Conservation (phyloP, 2,113 vertebrate genomes). For the Xiphophorus hellerii region DNA sequence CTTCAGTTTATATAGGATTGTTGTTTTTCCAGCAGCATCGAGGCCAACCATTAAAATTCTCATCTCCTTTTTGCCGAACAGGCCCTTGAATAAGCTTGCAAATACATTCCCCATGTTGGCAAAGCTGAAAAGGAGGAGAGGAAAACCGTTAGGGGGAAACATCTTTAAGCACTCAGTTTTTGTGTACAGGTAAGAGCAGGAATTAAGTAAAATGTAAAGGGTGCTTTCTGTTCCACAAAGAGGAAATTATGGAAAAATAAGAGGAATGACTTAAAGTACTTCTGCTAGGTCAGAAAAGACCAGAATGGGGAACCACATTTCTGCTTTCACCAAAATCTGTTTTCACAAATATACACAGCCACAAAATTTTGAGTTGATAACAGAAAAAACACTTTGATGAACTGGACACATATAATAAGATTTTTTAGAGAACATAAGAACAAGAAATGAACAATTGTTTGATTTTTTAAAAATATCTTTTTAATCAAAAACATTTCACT, state of each 20-base stretch:
- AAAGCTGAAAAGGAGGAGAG: conserved; percentile 45
- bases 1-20: conserved; percentile 90
- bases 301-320: background rate
- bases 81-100: conserved; percentile 82
- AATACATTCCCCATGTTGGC: conserved; percentile 87
- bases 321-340: background rate
- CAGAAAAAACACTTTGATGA: background rate
- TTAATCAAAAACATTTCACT: background rate
- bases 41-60: conserved; percentile 90
- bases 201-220: background rate
- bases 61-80: conserved; percentile 89
- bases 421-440: no score
- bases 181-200: background rate
- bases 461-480: no score
- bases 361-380: background rate
- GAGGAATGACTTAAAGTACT: background rate
- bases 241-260: background rate
- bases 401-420: background rate
- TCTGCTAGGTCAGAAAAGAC: background rate
- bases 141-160: background rate
- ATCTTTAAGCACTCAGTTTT: no score
- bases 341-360: no score
- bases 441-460: background rate
- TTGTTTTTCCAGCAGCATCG: conserved; percentile 89
- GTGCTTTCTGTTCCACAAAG: background rate